Base-by-base conservation (phyloP, 2,888 invertebrate species). In the Ophion ventricosus region DNA sequence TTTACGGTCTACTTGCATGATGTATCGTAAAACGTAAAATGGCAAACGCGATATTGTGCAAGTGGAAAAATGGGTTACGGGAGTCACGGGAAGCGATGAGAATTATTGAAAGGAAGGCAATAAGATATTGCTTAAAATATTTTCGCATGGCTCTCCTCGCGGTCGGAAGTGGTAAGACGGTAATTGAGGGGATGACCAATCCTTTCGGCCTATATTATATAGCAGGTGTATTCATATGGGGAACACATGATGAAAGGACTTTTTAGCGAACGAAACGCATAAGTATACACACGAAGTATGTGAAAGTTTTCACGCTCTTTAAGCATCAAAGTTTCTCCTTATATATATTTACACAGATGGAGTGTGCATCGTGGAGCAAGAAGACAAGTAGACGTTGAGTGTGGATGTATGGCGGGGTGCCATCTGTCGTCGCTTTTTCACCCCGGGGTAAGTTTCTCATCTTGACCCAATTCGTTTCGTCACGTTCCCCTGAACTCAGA, bases 391-490 rank as follows among this genome's bases (percentile, higher is more conserved):
- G 25, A 66, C 29, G 63, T 73, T 73, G 73, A 70, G 69, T 64
- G 84, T 73, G 67, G 82, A 82, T 73, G 82, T 43, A 82, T 40
- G 82, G 69, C 82, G 73, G 67, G 57, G 61, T 73, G 85, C 85
- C 85, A 85, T 80, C 82, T 85, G 85, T 85, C 85, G 80, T 73
- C 85, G 80, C 56, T 67, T 59, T 80, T 67, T 74, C 73, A 73
- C 59, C 74, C 67, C 11, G 49, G 73, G 63, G 59, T 61, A 40
- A 59, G 66, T 80, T 84, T 56, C 69, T 25, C 80, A 74, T 82
- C 83, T 85, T 83, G 85, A 85, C 83, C 83, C 83, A 81, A 80
- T 83, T 85, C 81, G 67, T 80, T 83, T 78, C 83, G 83, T 83
- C 85, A 85, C 83, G 80, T 85, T 81, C 29, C 73, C 63, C 8